Conservation (phyloP, 2,113 vertebrate genomes). For the Phyllopteryx taeniolatus region DNA sequence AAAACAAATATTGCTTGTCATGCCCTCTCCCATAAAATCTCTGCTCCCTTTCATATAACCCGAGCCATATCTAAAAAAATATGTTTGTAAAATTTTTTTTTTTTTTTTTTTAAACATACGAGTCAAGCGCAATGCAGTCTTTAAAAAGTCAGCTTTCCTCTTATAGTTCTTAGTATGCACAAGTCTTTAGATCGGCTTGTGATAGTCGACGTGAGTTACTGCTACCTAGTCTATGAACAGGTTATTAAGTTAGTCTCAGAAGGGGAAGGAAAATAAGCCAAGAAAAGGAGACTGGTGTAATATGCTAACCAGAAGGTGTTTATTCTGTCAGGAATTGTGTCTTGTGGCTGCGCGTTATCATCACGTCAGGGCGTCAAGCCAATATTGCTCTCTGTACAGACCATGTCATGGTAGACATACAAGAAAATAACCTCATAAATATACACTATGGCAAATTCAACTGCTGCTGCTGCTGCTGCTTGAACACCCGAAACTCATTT, state of each 20-base stretch:
- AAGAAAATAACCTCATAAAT: conserved; percentile 56
- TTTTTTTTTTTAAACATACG: conserved; percentile 75
- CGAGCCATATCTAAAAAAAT: conserved; percentile 79
- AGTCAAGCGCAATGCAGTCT: conserved; percentile 65
- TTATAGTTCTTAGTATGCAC: conserved; percentile 65
- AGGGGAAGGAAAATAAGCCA: conserved; percentile 49
- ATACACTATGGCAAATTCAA: conserved; percentile 55
- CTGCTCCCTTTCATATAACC: conserved; percentile 75
- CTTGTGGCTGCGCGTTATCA: conserved; percentile 47
- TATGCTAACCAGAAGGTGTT: conserved; percentile 65
- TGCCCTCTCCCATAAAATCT: conserved; percentile 75
- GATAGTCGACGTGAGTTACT: conserved; percentile 52
- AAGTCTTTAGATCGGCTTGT: conserved; percentile 57
- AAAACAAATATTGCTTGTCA: conserved; percentile 67
- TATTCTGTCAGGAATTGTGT: conserved; percentile 26
- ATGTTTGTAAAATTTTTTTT: conserved; percentile 78
- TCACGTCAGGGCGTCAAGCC: conserved; percentile 39
- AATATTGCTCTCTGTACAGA: conserved; percentile 66
- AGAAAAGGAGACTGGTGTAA: conserved; percentile 63
- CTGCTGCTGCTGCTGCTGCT: conserved; percentile 43
- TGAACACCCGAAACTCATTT: conserved; percentile 29
- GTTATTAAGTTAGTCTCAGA: conserved; percentile 49
- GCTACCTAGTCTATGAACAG: conserved; percentile 66
- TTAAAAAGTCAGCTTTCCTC: conserved; percentile 62
- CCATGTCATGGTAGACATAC: conserved; percentile 52